phyloP scores from a whole-genome alignment of 2,113 vertebrate genomes.

The Ifrita kowaldi region DNA sequence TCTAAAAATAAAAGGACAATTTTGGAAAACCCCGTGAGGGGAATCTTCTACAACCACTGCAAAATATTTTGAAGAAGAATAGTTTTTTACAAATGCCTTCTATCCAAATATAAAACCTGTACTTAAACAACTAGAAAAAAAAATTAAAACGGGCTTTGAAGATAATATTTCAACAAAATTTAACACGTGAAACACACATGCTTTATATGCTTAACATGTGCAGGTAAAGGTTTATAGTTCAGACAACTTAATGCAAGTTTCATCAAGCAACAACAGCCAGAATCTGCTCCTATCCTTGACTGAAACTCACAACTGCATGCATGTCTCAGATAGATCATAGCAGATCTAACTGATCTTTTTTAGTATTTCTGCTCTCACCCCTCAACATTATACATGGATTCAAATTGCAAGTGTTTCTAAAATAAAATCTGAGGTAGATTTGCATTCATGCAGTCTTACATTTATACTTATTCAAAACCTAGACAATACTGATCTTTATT shows the following conservation, averaged over 20 bases:
- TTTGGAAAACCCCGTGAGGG: background rate
- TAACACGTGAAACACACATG: background rate
- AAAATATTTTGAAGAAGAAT: background rate
- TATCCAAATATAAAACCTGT: background rate
- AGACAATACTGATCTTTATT: constrained; percentile 25
- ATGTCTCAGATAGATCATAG: background rate
- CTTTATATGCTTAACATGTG: background rate
- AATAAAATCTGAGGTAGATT: background rate
- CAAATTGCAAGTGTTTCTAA: background rate
- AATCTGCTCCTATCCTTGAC: background rate
- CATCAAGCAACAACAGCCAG: background rate
- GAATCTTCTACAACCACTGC: background rate
- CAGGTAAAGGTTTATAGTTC: background rate
- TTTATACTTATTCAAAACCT: background rate
- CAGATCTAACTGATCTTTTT: background rate
- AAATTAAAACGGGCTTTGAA: background rate
- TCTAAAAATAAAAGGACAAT: background rate
- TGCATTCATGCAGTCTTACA: background rate
- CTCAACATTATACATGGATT: background rate
- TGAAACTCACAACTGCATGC: background rate
- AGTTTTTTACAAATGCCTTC: background rate
- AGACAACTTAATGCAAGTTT: background rate
- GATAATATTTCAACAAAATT: background rate
- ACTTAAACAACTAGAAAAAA: background rate
- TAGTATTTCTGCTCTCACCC: background rate